phyloP scores from a whole-genome alignment of 2,888 invertebrate genomes.

The Zygaena filipendulae region DNA sequence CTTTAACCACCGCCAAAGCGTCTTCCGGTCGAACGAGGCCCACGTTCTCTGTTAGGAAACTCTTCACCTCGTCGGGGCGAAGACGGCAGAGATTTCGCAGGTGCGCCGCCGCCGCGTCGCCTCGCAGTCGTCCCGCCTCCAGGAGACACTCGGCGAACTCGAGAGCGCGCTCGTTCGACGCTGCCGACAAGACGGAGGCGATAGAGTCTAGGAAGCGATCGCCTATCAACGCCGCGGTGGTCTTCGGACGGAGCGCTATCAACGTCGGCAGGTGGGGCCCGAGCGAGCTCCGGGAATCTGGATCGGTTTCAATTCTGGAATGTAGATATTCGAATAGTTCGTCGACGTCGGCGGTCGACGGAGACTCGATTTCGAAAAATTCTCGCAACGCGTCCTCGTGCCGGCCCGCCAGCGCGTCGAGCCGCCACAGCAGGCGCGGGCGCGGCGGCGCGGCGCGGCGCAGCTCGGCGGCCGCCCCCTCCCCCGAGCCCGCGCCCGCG shows the following conservation, averaged over 20 bases:
- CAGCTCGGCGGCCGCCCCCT: conserved; percentile 16
- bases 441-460: conserved; percentile 21
- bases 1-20: conserved; percentile 37
- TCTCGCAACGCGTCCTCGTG: conserved; percentile 28
- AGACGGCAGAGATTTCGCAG: conserved; percentile 34
- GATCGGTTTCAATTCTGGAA: conserved; percentile 24
- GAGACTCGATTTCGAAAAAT: conserved; percentile 37
- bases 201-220: conserved; percentile 26
- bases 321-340: conserved; percentile 46
- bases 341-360: conserved; percentile 36
- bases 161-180: conserved; percentile 23
- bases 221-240: conserved; percentile 35
- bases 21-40: conserved; percentile 49
- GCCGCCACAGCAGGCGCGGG: conserved; percentile 39
- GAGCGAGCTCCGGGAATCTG: conserved; percentile 18
- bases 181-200: conserved; percentile 20
- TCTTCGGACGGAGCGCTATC: conserved; percentile 33
- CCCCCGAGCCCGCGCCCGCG: conserved; percentile 19
- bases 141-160: conserved; percentile 34
- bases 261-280: conserved; percentile 27
- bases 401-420: conserved; percentile 27
- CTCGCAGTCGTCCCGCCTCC: conserved; percentile 30
- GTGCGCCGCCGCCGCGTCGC: conserved; percentile 35
- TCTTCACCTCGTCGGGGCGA: conserved; percentile 29
- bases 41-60: conserved; percentile 34